These are phyloP conservation scores for Bos taurus DNA, from an alignment of 2,113 vertebrate species.

Conservation along the genomic window DNA sequence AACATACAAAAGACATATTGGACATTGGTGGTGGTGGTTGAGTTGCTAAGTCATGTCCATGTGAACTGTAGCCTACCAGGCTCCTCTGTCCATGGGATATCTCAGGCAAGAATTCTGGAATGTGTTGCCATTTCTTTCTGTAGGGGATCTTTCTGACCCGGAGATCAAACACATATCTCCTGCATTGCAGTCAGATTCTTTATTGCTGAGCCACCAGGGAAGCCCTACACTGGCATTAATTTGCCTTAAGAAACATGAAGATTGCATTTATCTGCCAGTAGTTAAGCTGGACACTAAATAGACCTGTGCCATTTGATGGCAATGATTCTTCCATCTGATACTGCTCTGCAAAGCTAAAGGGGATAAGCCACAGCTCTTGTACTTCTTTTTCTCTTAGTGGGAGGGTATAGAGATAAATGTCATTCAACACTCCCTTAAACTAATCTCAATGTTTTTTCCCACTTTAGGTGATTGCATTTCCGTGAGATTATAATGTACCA, in stretches of 20 bases:
- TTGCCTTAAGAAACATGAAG: background rate
- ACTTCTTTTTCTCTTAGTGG: background rate
- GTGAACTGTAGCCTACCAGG: background rate
- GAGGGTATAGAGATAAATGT: background rate
- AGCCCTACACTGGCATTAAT: background rate
- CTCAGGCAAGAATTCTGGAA: background rate
- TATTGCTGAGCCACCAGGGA: background rate
- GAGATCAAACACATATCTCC: background rate
- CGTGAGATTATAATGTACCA: constrained; percentile 1
- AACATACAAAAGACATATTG: background rate
- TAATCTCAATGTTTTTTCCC: constrained; percentile 40
- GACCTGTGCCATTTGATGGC: background rate
- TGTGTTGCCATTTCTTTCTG: background rate
- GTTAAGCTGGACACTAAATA: background rate
- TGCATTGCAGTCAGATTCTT: background rate
- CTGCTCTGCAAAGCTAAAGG: background rate
- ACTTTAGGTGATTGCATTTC: constrained; percentile 49
- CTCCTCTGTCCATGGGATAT: background rate
- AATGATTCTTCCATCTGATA: background rate
- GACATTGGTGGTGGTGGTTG: background rate
- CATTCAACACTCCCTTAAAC: background rate
- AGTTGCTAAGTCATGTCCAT: background rate
- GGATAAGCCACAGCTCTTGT: background rate
- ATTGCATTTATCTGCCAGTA: background rate
- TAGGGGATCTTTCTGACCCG: background rate